Evolutionary conservation across 2,797 vertebrate species (phyloP).

Genomic region (Cuniculus paca): DNA sequence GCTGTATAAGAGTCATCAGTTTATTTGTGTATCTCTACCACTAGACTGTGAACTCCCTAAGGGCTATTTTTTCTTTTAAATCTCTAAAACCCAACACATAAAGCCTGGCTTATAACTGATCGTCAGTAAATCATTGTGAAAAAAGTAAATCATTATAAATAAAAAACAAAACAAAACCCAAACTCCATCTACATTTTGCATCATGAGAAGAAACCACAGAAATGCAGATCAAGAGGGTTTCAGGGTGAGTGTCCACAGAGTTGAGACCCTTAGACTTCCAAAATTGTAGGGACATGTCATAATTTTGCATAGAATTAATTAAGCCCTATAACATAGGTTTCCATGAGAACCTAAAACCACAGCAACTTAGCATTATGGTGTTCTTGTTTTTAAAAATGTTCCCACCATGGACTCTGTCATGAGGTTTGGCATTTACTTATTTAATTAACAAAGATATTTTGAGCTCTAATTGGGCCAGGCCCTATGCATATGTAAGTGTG

Average conservation of each 20-base stretch:
- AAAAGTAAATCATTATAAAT: neutral
- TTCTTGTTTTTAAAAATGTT: constrained; percentile 65
- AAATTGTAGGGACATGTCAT: neutral
- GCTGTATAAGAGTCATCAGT: neutral
- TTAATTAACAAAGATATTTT: constrained; percentile 72
- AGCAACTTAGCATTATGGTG: neutral
- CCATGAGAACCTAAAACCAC: neutral
- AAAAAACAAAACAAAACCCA: neutral
- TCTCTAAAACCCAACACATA: neutral
- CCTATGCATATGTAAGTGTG: constrained; percentile 20
- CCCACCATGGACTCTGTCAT: neutral
- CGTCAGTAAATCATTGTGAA: neutral
- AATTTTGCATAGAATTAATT: constrained; percentile 24
- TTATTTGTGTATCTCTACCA: neutral
- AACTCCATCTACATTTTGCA: neutral
- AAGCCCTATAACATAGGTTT: neutral
- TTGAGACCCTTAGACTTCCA: neutral
- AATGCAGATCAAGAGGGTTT: neutral
- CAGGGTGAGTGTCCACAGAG: neutral
- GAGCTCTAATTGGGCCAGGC: constrained; percentile 27
- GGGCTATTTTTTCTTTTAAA: neutral
- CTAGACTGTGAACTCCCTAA: neutral
- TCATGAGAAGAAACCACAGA: neutral
- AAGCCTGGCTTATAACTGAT: neutral
- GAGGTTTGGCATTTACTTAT: constrained; percentile 61